A percentile compares a stretch with the other conserved stretches of the same genome.
Conservation (phyloP, 2,888 invertebrate genomes). For the Apamea crenata region DNA sequence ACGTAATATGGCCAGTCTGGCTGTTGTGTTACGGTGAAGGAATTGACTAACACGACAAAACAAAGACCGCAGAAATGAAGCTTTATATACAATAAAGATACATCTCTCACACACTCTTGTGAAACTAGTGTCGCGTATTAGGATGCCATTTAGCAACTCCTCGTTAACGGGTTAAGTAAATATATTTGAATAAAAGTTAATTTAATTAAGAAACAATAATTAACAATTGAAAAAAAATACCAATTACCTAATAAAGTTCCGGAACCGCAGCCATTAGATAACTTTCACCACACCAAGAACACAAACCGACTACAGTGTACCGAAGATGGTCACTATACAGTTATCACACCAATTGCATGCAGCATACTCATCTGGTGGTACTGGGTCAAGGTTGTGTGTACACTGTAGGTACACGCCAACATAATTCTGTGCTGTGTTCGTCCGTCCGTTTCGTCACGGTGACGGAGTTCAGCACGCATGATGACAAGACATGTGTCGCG, state of each 20-base stretch:
- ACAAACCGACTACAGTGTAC: slow-evolving; percentile 20
- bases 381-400: slow-evolving; percentile 70
- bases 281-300: background rate
- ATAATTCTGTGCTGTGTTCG: slow-evolving; percentile 65
- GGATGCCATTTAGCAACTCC: background rate
- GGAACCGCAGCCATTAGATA: background rate
- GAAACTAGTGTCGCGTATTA: background rate
- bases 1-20: background rate
- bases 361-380: slow-evolving; percentile 44
- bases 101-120: background rate
- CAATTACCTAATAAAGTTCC: background rate
- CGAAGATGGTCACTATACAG: slow-evolving; percentile 12
- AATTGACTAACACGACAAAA: background rate
- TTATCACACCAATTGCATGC: slow-evolving; percentile 45
- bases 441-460: slow-evolving; percentile 63
- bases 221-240: background rate
- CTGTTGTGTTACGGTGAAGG: background rate
- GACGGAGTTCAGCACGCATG: slow-evolving; percentile 41
- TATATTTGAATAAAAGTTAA: too few species aligned
- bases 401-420: slow-evolving; percentile 62
- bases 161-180: background rate
- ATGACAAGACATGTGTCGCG: slow-evolving; percentile 7
- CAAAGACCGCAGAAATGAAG: background rate
- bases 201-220: background rate
- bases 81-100: background rate